Base-by-base conservation (phyloP, 2,797 vertebrate species). In the Gallinago solitaria region DNA sequence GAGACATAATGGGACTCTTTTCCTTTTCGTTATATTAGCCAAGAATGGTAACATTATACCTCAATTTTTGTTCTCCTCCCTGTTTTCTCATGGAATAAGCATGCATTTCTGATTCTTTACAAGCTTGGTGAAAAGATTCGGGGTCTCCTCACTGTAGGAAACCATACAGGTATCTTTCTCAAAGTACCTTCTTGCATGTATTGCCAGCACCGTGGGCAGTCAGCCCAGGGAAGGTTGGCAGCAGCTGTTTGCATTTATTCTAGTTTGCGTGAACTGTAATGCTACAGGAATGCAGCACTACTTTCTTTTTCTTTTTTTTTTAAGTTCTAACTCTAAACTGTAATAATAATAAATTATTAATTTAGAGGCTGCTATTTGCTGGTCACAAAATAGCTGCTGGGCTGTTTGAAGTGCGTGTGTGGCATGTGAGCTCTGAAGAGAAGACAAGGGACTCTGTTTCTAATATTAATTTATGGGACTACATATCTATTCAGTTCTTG, bases 231-330 rank as follows among this genome's bases (percentile, higher is more conserved):
- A 32, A 48, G 30, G 47, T 65, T 14, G 4, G 86, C 73, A 96
- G 63, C 63, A 88, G 87, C 89, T 95, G 37, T 76, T 89, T 50
- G 51, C 76, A 94, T 95, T 93, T 33, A 28, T 94, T 93, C 23
- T 70, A 68, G 81, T 93, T 92, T 87, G 78, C 23, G 28, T 3
- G 12, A 18, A 51, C 21, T 77, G 43, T 54, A 85, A 54, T 51
- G 20, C 61, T 93, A 68, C 81, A 89, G 59, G 85, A 92, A 70
- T 70, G 23, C 35, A 87, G 27, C 33, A 59, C 37, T 54, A 8
- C 6, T 23, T 43, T 27, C 48, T 67, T 70, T 32, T 67, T 57
- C 50, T 27, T 51, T 63, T 70, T 32, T 71, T 33, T 8, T 48
- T 12, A 71, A 78, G 9, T 80, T 73, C 60, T 79, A 56, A 51